A percentile compares a stretch with the other conserved stretches of the same genome.
Conservation (phyloP, 2,113 vertebrate species). For the Narcine bancroftii region DNA sequence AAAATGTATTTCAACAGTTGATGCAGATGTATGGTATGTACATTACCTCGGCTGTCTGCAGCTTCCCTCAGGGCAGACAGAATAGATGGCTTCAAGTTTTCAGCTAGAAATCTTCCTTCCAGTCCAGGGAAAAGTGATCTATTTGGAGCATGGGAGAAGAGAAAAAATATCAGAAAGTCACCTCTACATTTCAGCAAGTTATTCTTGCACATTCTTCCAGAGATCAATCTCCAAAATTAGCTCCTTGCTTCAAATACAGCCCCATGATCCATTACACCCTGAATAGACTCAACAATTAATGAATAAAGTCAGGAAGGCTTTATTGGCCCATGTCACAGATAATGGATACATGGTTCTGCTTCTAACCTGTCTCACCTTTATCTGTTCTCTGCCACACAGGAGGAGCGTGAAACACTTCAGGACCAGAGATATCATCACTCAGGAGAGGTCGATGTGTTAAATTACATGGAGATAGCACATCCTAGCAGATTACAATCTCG, state of each 20-base stretch:
- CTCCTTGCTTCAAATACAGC: too few species aligned
- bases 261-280: neutral
- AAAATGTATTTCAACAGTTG: neutral
- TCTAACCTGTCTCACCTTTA: too few species aligned
- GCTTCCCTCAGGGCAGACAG: constrained; percentile 80
- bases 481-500: too few species aligned
- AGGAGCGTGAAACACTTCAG: too few species aligned
- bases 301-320: neutral
- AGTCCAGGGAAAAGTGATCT: constrained; percentile 89
- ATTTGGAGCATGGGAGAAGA: neutral
- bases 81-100: constrained; percentile 73
- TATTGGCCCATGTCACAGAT: too few species aligned
- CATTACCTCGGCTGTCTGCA: constrained; percentile 82
- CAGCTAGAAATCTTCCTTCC: constrained; percentile 78
- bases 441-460: too few species aligned
- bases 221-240: neutral
- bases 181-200: neutral
- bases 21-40: neutral
- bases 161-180: constrained; percentile 24
- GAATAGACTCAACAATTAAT: neutral
- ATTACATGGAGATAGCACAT: too few species aligned
- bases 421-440: too few species aligned
- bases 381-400: too few species aligned
- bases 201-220: neutral
- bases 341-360: too few species aligned